Conservation (phyloP, 2,113 vertebrate genomes). For the Hystrix cristata region DNA sequence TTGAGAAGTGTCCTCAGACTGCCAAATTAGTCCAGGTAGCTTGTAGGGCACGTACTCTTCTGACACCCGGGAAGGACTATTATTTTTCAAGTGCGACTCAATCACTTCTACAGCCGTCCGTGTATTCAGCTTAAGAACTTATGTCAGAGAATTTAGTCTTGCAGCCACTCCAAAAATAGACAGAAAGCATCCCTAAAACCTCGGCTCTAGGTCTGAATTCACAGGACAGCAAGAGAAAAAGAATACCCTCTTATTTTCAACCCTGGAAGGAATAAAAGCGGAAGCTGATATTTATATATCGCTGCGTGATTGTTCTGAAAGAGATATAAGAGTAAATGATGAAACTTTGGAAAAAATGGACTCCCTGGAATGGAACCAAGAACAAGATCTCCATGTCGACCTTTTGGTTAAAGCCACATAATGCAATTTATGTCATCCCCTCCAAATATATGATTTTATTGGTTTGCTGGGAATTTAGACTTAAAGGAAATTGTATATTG, state of each 20-base stretch:
- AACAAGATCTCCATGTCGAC: constrained; percentile 39
- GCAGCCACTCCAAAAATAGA: background rate
- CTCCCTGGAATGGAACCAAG: constrained; percentile 72
- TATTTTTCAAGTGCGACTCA: background rate
- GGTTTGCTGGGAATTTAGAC: constrained; percentile 76
- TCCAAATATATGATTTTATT: constrained; percentile 70
- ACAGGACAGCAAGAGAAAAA: background rate
- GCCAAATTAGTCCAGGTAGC: background rate
- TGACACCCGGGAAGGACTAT: background rate
- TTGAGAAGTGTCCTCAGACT: constrained; percentile 72
- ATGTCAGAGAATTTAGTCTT: constrained; percentile 21
- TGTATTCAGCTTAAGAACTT: background rate
- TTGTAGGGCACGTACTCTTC: background rate
- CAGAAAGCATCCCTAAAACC: background rate
- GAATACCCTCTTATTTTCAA: constrained; percentile 29
- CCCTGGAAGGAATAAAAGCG: constrained; percentile 1
- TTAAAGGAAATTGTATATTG: constrained; percentile 66
- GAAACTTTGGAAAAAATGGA: constrained; percentile 66
- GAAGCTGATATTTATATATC: constrained; percentile 58
- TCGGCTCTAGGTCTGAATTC: background rate
- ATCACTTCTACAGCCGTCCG: background rate
- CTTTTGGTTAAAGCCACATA: constrained; percentile 70
- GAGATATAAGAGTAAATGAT: constrained; percentile 74
- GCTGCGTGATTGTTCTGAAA: constrained; percentile 50
- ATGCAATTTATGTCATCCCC: constrained; percentile 59